Evolutionary conservation across 2,113 vertebrate species (phyloP), one percentile per base, ranked within the genome.

Genomic region (Clarias batrachus): DNA sequence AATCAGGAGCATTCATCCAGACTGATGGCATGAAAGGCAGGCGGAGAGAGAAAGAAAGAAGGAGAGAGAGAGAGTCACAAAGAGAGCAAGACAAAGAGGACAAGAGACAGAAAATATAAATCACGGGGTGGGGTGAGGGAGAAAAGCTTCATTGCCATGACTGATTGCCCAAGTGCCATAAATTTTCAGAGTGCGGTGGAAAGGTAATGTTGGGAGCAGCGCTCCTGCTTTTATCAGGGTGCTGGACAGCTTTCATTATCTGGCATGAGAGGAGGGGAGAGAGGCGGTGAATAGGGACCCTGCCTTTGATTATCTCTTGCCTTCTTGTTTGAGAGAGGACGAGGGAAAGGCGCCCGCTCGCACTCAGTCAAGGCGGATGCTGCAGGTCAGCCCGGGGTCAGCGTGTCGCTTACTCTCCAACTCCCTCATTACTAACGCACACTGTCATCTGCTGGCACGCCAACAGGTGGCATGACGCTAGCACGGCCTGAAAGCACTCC

Each of bases 291-390:
- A 87, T 82, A 76, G 65, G 62, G 77, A 60, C 87, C 82, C 84
- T 65, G 89, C 80, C 91, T 92, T 93, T 93, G 91, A 93, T 92
- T 91, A 87, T 91, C 86, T 92, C 91, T 90, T 90, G 90, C 87
- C 88, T 85, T 88, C 82, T 86, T 91, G 91, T 90, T 89, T 89
- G 82, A 89, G 86, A 82, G 73, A 80, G 84, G 82, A 83, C 73
- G 52, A 84, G 56, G 66, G 88, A 62, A 89, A 88, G 80, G 91
- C 86, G 73, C 89, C 86, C 90, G 85, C 79, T 89, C 90, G 87
- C 85, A 88, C 88, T 91, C 88, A 92, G 89, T 90, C 86, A 84
- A 91, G 90, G 92, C 91, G 91, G 89, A 81, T 17, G 87, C 84
- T 84, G 65, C 48, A 87, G 92, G 92, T 93, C 92, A 93, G 77